These are phyloP conservation scores for Candidula unifasciata DNA, from an alignment of 2,888 invertebrate species.

Conservation along the genomic window DNA sequence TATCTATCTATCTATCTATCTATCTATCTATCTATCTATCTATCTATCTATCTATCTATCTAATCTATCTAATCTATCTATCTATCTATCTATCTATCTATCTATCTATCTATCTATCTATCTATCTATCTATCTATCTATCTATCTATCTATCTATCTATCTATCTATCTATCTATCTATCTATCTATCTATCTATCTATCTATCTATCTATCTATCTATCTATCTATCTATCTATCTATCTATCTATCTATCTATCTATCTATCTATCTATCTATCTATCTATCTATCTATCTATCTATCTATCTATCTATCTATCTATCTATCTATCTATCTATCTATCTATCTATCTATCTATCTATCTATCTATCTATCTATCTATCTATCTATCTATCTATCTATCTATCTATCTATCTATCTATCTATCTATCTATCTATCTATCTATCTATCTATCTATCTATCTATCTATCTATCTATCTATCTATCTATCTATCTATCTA, in stretches of 20 bases:
- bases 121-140: not conserved
- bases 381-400: constrained; percentile 1
- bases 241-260: no score
- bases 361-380: not conserved
- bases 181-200: no score
- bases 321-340: no score
- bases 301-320: no score
- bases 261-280: no score
- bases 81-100: not conserved
- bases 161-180: not conserved
- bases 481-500: no score
- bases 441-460: constrained; percentile 8
- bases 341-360: not conserved
- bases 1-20: constrained; percentile 3
- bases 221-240: no score
- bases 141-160: not conserved
- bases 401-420: constrained; percentile 4
- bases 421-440: constrained; percentile 3
- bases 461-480: not conserved
- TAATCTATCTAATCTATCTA: not conserved
- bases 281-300: no score
- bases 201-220: no score
- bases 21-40: constrained; percentile 8
- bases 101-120: not conserved
- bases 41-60: not conserved